Percentiles rank a stretch among this genome's conserved stretches.
Conservation (phyloP, 2,888 invertebrate genomes). For the Heteromurus nitidus region DNA sequence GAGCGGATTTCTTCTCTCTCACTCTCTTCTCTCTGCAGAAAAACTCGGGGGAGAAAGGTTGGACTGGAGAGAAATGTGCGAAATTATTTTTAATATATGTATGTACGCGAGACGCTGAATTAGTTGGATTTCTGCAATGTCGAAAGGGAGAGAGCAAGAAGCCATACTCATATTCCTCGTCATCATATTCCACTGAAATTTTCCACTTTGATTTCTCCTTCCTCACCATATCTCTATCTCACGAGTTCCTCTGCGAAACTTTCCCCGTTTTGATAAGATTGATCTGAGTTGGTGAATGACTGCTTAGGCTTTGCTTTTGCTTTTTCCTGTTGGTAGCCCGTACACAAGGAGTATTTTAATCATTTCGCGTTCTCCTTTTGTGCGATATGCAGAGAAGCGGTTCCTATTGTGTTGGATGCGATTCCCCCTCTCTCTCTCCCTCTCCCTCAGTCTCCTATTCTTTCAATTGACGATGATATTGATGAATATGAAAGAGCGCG, state of each 20-base stretch:
- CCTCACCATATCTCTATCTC: not conserved
- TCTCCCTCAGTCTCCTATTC: not conserved
- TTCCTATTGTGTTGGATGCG: too few species aligned
- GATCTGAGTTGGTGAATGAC: too few species aligned
- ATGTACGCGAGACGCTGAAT: not conserved
- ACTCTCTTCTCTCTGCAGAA: slow-evolving; percentile 9
- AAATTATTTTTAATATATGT: not conserved
- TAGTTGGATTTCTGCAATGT: not conserved
- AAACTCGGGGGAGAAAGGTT: not conserved
- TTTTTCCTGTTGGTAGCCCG: too few species aligned
- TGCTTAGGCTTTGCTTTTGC: too few species aligned
- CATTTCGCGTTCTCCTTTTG: not conserved
- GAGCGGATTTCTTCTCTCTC: too few species aligned
- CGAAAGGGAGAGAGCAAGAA: too few species aligned
- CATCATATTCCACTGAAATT: not conserved
- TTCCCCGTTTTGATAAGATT: slow-evolving; percentile 10
- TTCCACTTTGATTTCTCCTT: not conserved
- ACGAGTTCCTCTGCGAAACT: not conserved
- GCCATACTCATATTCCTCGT: not conserved
- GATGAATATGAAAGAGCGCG: slow-evolving; percentile 28
- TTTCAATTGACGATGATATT: slow-evolving; percentile 25
- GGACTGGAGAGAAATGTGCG: not conserved
- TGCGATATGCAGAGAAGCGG: not conserved
- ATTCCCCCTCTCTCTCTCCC: not conserved
- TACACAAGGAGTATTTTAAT: not conserved